These are phyloP conservation scores for Sycophaga agraensis DNA, from an alignment of 1,140 invertebrate genomes.

Conservation along the genomic window DNA sequence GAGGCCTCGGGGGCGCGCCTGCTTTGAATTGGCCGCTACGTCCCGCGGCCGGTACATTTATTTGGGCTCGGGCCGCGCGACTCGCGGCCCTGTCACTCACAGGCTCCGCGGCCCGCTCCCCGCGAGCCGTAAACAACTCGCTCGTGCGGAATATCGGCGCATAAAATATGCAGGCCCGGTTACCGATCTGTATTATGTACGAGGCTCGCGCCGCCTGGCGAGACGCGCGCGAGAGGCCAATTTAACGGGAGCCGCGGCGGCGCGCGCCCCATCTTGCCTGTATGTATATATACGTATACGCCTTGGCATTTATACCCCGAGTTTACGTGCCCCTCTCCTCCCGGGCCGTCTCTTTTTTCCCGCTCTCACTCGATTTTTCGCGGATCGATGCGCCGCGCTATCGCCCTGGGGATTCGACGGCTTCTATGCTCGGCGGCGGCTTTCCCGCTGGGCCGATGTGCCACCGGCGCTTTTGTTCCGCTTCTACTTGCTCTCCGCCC, in stretches of 20 bases:
- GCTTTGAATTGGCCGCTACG: slow-evolving; percentile 7
- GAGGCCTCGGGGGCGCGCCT: background rate
- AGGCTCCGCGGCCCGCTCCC: background rate
- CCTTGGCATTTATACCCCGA: too few relatives aligned
- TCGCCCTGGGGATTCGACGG: too few relatives aligned
- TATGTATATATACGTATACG: too few relatives aligned
- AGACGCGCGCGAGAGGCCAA: background rate
- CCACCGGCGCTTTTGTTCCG: too few relatives aligned
- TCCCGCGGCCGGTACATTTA: slow-evolving; percentile 2
- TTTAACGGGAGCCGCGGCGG: background rate
- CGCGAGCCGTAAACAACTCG: slow-evolving; percentile 9
- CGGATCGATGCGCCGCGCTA: background rate
- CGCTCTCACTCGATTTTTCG: background rate
- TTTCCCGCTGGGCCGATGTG: too few relatives aligned
- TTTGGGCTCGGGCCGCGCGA: background rate
- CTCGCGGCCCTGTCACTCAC: slow-evolving; percentile 27
- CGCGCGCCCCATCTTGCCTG: background rate
- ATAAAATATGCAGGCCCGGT: slow-evolving; percentile 23
- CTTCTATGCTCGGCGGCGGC: too few relatives aligned
- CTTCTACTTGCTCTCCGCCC: too few relatives aligned
- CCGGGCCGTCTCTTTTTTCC: background rate
- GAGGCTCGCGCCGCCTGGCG: background rate
- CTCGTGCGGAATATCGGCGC: slow-evolving; percentile 19
- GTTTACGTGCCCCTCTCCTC: background rate
- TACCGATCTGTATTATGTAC: slow-evolving; percentile 20